Conservation (phyloP, 2,797 vertebrate species). For the Phrynocephalus vlangalii region DNA sequence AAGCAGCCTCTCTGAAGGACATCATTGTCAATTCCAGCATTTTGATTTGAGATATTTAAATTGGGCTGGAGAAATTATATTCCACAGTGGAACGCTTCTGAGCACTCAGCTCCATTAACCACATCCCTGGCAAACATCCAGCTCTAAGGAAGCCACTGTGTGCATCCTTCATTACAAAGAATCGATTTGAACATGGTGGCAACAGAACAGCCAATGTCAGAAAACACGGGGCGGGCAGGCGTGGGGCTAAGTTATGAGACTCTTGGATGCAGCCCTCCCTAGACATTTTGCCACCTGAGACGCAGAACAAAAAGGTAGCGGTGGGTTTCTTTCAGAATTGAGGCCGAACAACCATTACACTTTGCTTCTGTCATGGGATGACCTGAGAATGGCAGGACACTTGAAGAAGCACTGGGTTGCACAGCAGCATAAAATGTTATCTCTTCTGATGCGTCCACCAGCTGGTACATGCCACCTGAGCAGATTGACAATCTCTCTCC, state of each 20-base stretch:
- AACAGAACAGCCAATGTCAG: too few relatives aligned
- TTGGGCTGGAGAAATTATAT: slow-evolving; percentile 31
- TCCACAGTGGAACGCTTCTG: slow-evolving; percentile 24
- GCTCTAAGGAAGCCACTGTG: not conserved
- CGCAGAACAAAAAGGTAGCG: not conserved
- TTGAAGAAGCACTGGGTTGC: too few relatives aligned
- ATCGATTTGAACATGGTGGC: too few relatives aligned
- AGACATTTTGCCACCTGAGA: not conserved
- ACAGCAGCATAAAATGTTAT: too few relatives aligned
- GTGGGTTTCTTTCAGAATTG: not conserved
- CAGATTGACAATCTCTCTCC: too few relatives aligned
- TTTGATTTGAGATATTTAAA: slow-evolving; percentile 44
- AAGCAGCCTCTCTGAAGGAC: slow-evolving; percentile 26
- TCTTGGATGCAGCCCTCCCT: not conserved
- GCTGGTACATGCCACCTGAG: too few relatives aligned
- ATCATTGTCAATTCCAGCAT: slow-evolving; percentile 8
- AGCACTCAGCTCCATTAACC: slow-evolving; percentile 43
- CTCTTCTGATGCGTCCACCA: too few relatives aligned
- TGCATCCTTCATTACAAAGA: not conserved
- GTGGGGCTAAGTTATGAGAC: not conserved
- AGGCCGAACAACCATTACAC: too few relatives aligned
- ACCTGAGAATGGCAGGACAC: too few relatives aligned
- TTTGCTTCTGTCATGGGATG: too few relatives aligned
- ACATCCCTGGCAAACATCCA: not conserved
- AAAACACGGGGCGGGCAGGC: not conserved